Evolutionary conservation across 2,113 vertebrate genomes (phyloP).

Genomic region (Nibea albiflora): DNA sequence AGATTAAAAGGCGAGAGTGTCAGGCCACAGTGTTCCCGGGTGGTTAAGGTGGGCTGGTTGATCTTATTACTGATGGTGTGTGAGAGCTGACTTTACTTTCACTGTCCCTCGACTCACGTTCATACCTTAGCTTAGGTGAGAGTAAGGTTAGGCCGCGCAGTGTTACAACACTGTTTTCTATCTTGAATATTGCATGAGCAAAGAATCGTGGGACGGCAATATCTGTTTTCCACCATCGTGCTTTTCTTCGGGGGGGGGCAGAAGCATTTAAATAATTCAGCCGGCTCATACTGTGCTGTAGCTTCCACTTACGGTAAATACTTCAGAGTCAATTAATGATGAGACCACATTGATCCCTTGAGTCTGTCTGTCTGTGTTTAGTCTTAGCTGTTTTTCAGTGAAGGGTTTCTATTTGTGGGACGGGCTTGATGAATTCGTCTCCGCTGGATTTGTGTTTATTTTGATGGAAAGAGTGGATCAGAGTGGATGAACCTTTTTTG

Average conservation of each 20-base stretch:
- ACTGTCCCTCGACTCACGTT: neutral
- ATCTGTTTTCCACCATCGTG: neutral
- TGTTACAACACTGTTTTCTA: neutral
- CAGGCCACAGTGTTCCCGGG: neutral
- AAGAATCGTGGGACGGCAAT: neutral
- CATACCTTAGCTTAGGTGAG: neutral
- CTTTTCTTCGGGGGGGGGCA: neutral
- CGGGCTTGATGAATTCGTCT: neutral
- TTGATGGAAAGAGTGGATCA: neutral
- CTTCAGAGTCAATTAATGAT: conserved; percentile 55
- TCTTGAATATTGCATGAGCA: conserved; percentile 2
- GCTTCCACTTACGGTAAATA: conserved; percentile 41
- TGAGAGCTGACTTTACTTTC: neutral
- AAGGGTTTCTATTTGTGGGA: conserved; percentile 54
- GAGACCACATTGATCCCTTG: conserved; percentile 49
- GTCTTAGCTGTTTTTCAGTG: conserved; percentile 45
- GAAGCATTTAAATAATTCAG: conserved; percentile 38
- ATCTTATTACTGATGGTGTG: conserved; percentile 28
- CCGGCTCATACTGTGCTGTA: conserved; percentile 21
- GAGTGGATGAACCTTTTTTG: conserved; percentile 5
- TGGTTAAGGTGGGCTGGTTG: conserved; percentile 40
- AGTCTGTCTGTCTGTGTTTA: conserved; percentile 39
- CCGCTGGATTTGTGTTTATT: neutral
- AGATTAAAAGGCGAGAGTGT: conserved; percentile 46
- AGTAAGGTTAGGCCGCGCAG: neutral